Percentiles rank a stretch among this genome's conserved stretches.
phyloP scores from a whole-genome alignment of 2,888 invertebrate genomes.

The Papilio elwesi region DNA sequence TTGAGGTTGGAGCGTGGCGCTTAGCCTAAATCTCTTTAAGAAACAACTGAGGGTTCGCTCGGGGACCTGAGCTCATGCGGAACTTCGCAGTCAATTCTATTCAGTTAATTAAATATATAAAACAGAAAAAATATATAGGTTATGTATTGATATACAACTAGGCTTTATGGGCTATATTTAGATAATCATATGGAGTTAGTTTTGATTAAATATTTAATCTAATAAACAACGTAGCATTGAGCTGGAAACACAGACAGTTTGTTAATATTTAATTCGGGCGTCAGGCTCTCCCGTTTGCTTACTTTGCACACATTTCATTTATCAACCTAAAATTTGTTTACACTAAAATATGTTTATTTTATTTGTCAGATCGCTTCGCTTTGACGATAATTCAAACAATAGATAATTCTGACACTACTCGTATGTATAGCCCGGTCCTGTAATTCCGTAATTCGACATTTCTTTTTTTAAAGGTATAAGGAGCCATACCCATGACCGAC shows the following conservation, averaged over 20 bases:
- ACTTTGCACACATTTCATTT: slow-evolving; percentile 10
- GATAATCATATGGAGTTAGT: background rate
- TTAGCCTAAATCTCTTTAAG: too few species aligned
- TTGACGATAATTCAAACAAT: slow-evolving; percentile 13
- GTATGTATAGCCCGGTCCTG: background rate
- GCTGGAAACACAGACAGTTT: background rate
- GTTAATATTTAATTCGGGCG: slow-evolving; percentile 3
- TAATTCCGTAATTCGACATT: background rate
- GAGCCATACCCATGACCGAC: background rate
- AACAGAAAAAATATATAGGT: too few species aligned
- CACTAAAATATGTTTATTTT: slow-evolving; percentile 31
- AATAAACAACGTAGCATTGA: background rate
- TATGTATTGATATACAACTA: too few species aligned
- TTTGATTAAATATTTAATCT: background rate
- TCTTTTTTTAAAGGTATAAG: too few species aligned
- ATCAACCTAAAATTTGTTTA: slow-evolving; percentile 19
- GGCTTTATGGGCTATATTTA: background rate
- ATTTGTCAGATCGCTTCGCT: slow-evolving; percentile 18
- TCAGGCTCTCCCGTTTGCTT: background rate
- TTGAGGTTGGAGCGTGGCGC: too few species aligned
- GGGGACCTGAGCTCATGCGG: background rate
- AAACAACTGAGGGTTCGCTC: too few species aligned
- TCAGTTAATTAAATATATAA: background rate
- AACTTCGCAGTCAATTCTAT: background rate
- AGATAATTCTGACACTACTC: background rate